These are phyloP conservation scores for Andrena flavipes DNA, from an alignment of 2,888 invertebrate genomes.

Conservation along the genomic window DNA sequence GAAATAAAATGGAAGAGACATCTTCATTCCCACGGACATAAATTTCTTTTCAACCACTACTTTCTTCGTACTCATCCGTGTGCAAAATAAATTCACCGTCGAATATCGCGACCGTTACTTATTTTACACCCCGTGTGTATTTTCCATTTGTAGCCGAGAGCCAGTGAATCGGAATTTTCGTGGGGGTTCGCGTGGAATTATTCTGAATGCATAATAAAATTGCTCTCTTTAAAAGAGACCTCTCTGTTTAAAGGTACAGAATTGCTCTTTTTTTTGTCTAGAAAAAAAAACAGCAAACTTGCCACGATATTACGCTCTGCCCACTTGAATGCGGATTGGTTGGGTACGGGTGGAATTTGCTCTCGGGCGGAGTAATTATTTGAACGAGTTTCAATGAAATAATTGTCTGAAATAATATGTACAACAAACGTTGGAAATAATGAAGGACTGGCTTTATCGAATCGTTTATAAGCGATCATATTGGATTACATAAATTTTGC, in stretches of 20 bases:
- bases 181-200: not conserved
- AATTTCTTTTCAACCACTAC: no score
- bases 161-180: slow-evolving; percentile 23
- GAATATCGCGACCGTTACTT: no score
- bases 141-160: slow-evolving; percentile 15
- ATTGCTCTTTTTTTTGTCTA: slow-evolving; percentile 18
- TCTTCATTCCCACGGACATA: no score
- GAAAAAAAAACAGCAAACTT: slow-evolving; percentile 11
- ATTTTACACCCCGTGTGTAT: not conserved
- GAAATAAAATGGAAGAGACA: no score
- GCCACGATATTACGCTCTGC: slow-evolving; percentile 17
- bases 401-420: slow-evolving; percentile 56
- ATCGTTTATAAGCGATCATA: slow-evolving; percentile 5
- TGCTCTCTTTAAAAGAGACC: slow-evolving; percentile 6
- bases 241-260: not conserved
- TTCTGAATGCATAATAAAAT: slow-evolving; percentile 11
- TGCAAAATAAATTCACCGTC: no score
- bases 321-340: not conserved
- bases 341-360: slow-evolving; percentile 36
- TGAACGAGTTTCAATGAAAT: slow-evolving; percentile 52
- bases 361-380: slow-evolving; percentile 43
- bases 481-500: slow-evolving; percentile 33
- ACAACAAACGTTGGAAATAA: slow-evolving; percentile 36
- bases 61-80: no score
- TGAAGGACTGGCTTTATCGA: not conserved